phyloP scores from a whole-genome alignment of 2,888 invertebrate genomes.

The Lydus trimaculatus region DNA sequence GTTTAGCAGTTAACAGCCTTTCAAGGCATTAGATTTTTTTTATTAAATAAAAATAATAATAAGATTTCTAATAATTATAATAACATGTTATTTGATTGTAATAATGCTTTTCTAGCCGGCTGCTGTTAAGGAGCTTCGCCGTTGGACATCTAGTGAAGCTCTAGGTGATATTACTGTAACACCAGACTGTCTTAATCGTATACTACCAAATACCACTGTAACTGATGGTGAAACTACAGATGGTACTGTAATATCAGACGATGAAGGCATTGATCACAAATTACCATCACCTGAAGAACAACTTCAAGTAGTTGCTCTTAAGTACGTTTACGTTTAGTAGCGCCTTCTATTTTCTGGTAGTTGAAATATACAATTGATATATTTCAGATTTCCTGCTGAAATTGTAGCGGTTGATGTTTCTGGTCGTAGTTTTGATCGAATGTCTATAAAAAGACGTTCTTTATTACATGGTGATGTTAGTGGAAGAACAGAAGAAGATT shows the following conservation, averaged over 20 bases:
- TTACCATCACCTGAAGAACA: slow-evolving; percentile 90
- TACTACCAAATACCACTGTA: slow-evolving; percentile 61
- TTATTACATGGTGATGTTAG: slow-evolving; percentile 67
- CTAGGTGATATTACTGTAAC: slow-evolving; percentile 83
- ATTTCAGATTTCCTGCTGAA: slow-evolving; percentile 81
- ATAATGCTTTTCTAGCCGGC: slow-evolving; percentile 71
- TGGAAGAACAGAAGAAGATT: slow-evolving; percentile 44
- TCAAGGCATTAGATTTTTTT: background rate
- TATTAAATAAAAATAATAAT: slow-evolving; percentile 1
- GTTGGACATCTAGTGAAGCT: slow-evolving; percentile 86
- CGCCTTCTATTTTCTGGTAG: slow-evolving; percentile 19
- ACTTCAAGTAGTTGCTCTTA: slow-evolving; percentile 80
- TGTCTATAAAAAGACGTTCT: slow-evolving; percentile 86
- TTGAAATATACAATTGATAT: slow-evolving; percentile 10
- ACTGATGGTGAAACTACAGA: slow-evolving; percentile 64
- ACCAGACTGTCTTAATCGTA: slow-evolving; percentile 79
- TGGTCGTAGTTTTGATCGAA: slow-evolving; percentile 86
- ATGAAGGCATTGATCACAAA: slow-evolving; percentile 82
- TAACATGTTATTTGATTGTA: slow-evolving; percentile 6
- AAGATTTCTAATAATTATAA: background rate
- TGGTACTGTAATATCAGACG: slow-evolving; percentile 64
- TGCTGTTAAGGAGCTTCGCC: slow-evolving; percentile 77
- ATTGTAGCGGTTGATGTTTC: slow-evolving; percentile 89
- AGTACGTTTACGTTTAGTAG: slow-evolving; percentile 64
- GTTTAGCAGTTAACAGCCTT: background rate